A percentile compares a stretch with the other conserved stretches of the same genome.
Evolutionary conservation across 2,888 invertebrate genomes (phyloP).

Genomic region (Andricus curvator): DNA sequence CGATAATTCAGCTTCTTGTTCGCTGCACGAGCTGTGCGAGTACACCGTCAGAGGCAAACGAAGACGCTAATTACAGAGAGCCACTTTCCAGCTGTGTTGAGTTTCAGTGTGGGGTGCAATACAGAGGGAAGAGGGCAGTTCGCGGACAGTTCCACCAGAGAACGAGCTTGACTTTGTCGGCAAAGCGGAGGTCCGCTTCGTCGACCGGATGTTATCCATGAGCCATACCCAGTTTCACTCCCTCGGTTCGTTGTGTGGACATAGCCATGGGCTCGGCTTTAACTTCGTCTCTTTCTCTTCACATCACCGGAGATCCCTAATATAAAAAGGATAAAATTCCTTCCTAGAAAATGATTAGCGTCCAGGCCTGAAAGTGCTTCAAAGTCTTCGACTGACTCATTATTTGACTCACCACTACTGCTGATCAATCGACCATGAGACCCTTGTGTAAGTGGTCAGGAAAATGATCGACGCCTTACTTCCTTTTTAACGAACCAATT

Average conservation of each 20-base stretch:
- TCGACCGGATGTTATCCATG: conserved; percentile 51
- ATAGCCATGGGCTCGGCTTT: conserved; percentile 31
- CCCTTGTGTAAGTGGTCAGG: background rate
- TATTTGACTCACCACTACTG: background rate
- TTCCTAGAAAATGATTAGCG: conserved; percentile 19
- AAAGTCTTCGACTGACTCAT: background rate
- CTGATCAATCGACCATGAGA: conserved; percentile 21
- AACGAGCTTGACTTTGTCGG: conserved; percentile 41
- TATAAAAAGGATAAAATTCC: background rate
- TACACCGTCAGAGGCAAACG: conserved; percentile 37
- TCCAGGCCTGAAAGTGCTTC: background rate
- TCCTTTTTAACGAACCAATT: conserved; percentile 11
- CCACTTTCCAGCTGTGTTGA: conserved; percentile 36
- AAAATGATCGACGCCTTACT: conserved; percentile 9
- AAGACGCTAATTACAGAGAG: conserved; percentile 38
- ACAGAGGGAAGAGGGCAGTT: conserved; percentile 16
- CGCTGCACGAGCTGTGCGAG: conserved; percentile 18
- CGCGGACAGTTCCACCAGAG: conserved; percentile 28
- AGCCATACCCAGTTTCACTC: conserved; percentile 44
- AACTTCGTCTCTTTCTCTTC: background rate
- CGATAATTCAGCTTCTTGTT: conserved; percentile 41
- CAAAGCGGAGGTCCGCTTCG: conserved; percentile 49
- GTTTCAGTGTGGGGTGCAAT: conserved; percentile 28
- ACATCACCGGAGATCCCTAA: background rate
- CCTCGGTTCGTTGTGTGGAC: conserved; percentile 4